Percentiles rank a stretch among this genome's conserved stretches.
Evolutionary conservation across 92 coral and sea anemone species (phyloP).

Genomic region (Palythoa caribaeorum): DNA sequence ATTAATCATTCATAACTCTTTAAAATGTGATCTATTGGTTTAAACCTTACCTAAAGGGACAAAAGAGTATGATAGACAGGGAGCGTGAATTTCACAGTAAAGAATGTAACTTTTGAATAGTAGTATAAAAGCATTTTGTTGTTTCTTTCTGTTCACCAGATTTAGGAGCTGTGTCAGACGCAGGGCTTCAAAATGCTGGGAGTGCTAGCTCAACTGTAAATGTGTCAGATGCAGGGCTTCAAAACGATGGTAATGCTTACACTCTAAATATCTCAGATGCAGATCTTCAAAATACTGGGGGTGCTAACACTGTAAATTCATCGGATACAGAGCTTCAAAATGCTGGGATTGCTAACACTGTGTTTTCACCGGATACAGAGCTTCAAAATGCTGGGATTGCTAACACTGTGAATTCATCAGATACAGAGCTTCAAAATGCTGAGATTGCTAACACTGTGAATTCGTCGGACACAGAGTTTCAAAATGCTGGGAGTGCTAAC

Average conservation of each 20-base stretch:
- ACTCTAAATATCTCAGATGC: background rate
- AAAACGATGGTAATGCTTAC: background rate
- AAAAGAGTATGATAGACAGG: constrained; percentile 32
- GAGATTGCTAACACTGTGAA: constrained; percentile 6
- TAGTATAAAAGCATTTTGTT: constrained; percentile 27
- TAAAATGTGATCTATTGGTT: constrained; percentile 37
- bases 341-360: background rate
- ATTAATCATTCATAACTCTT: constrained; percentile 22
- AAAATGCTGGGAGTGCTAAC: constrained; percentile 19
- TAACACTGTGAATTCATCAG: background rate
- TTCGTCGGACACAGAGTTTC: background rate
- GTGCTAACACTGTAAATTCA: background rate
- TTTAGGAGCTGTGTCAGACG: constrained; percentile 23
- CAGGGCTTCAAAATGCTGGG: background rate
- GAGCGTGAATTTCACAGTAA: constrained; percentile 25
- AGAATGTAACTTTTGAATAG: constrained; percentile 21
- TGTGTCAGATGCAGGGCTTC: background rate
- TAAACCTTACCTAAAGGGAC: constrained; percentile 31
- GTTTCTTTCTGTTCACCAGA: constrained; percentile 39
- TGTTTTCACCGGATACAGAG: background rate
- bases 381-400: background rate
- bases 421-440: constrained; percentile 3
- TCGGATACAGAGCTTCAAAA: background rate
- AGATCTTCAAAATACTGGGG: background rate
- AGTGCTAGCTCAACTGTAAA: background rate